Base-by-base conservation (phyloP, 2,888 invertebrate genomes). In the Athetis lepigone region DNA sequence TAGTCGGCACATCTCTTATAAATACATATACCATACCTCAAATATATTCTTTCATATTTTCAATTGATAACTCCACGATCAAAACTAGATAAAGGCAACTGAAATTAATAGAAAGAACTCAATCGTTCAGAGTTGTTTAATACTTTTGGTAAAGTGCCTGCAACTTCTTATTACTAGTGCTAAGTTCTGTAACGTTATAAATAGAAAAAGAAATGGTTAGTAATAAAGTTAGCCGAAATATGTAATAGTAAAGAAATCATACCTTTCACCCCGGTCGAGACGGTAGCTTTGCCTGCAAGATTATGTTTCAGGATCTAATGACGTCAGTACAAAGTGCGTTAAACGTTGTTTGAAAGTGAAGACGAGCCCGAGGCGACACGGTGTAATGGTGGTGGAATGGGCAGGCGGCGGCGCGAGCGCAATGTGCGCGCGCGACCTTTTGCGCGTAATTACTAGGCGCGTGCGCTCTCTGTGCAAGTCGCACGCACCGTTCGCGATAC, bases 401-500 rank as follows among this genome's bases (percentile, higher is more conserved):
- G 77, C 79, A 70, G 77, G 73, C 81, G 80, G 82, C 79, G 82
- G 78, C 45, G 68, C 47, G 45, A 73, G 56, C 80, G 93, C 94
- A 94, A 95, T 94, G 94, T 95, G 94, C 89, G 88, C 91, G 84
- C 86, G 92, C 93, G 94, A 94, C 94, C 94, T 95, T 94, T 92
- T 88, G 79, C 88, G 84, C 81, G 89, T 90, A 94, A 94, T 94
- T 94, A 90, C 89, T 84, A 87, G 88, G 88, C 93, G 91, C 92
- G 94, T 92, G 94, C 90, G 90, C 81, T 82, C 85, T 75, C 70
- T 61, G 70, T 59, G 64, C 76, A 49, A 77, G 71, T 76, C 81
- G 75, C 74, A 77, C 86, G 84, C 88, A 80, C 69, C 63, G 80
- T 80, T 70, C 73, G 71, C 55, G 60, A 72, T 69, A 73, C 54